Conservation (phyloP, 2,888 invertebrate genomes). For the Melipona beecheii region DNA sequence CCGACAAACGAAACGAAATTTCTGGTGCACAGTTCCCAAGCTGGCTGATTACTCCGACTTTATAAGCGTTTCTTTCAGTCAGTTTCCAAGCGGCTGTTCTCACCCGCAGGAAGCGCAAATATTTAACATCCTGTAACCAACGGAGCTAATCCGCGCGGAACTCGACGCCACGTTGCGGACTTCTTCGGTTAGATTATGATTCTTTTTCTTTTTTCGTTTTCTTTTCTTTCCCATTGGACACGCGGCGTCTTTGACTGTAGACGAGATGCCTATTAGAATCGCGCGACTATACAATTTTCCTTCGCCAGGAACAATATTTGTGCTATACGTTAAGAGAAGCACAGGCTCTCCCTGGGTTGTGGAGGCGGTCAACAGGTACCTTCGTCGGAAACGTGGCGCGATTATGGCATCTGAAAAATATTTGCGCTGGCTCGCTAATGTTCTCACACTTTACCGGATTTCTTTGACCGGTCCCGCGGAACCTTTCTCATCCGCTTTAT, state of each 20-base stretch:
- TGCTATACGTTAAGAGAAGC: conserved; percentile 58
- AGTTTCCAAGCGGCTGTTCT: conserved; percentile 43
- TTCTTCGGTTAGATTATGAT: conserved; percentile 58
- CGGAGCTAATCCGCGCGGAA: conserved; percentile 69
- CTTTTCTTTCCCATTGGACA: conserved; percentile 17
- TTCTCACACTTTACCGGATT: conserved; percentile 42
- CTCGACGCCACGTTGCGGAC: conserved; percentile 43
- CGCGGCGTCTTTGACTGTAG: conserved; percentile 71
- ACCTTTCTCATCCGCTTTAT: conserved; percentile 1
- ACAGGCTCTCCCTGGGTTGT: conserved; percentile 18
- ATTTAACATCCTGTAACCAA: conserved; percentile 70
- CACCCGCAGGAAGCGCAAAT: conserved; percentile 68
- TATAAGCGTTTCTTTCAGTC: conserved; percentile 22
- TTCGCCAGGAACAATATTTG: conserved; percentile 66
- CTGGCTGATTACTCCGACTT: conserved; percentile 14
- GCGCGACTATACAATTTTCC: conserved; percentile 39
- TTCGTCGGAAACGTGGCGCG: conserved; percentile 26
- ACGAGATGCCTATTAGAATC: background rate
- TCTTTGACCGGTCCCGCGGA: conserved; percentile 18
- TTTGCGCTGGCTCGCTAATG: conserved; percentile 47
- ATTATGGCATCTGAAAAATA: conserved; percentile 39
- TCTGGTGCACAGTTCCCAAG: background rate
- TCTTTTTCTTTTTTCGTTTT: background rate
- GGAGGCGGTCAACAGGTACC: conserved; percentile 31
- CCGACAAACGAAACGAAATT: background rate